Evolutionary conservation across 2,797 vertebrate species (phyloP), one percentile per base, ranked within the genome.

Genomic region (Phrynocephalus forsythii): DNA sequence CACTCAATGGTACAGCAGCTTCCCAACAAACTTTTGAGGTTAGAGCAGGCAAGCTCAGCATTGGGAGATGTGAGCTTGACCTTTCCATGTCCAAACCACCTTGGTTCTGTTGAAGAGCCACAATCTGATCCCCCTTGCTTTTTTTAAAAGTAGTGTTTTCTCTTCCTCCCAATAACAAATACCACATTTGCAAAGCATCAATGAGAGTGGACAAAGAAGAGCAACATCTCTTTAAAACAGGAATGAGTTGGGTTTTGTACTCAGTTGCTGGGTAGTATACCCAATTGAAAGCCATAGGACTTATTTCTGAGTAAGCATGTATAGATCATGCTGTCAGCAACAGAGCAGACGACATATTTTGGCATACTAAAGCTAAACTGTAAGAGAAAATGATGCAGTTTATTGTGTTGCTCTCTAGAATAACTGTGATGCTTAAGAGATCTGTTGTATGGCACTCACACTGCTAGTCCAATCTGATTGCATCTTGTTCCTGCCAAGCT

Each of bases 361-460:
- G 16, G 30, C 69, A 67, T 69, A 44, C 38, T 77, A 71, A 77
- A 83, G 68, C 28, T 20, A 79, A n/a, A 48, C 44, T 33, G 26
- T 76, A 83, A 83, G 66, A 69, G 33, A 11, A 28, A 78, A 18
- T 85, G 84, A 30, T 85, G 84, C 75, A 85, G 75, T 67, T 69
- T 81, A 77, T 71, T 44, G 48, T 33, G 26, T 33, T 28, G 30
- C 20, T 22, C 10, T 69, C 13, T 44, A 24, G 26, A 67, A 24
- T 63, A 33, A 13, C 15, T 33, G 5, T 52, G 48, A 78, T 78
- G 56, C 30, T 24, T 69, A 63, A 86, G 66, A 79, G 76, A 44
- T 52, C 76, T 5, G 67, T 69, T 87, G 73, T 71, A 44, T 28
- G 66, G 48, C 30, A 28, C 20, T 30, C 30, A 9, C 10, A 26